These are phyloP conservation scores for Sardina pilchardus DNA, from an alignment of 2,113 vertebrate genomes.

Conservation along the genomic window DNA sequence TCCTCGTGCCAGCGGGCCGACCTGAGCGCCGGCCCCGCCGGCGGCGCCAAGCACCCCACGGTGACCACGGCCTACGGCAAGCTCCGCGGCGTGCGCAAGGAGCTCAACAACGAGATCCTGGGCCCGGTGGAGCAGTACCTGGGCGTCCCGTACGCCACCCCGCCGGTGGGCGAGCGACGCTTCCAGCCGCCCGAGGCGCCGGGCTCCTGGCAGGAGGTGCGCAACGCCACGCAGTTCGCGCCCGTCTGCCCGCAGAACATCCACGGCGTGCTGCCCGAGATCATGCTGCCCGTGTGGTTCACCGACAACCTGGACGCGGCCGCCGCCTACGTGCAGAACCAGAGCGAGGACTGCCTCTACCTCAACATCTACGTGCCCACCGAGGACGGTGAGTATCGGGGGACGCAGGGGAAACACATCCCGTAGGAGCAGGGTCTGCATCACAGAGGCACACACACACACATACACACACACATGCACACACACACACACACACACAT, in stretches of 20 bases:
- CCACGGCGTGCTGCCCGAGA: constrained; percentile 86
- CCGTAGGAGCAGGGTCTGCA: background rate
- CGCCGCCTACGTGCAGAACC: constrained; percentile 86
- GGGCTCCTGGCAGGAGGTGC: constrained; percentile 86
- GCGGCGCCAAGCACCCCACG: constrained; percentile 73
- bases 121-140: constrained; percentile 88
- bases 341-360: constrained; percentile 92
- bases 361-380: constrained; percentile 55
- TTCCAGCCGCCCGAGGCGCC: constrained; percentile 91
- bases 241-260: constrained; percentile 90
- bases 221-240: constrained; percentile 86
- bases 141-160: constrained; percentile 88
- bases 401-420: background rate
- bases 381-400: background rate
- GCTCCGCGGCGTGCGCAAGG: constrained; percentile 81
- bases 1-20: constrained; percentile 69
- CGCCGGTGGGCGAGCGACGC: constrained; percentile 82
- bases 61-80: constrained; percentile 86
- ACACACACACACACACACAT: background rate
- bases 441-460: background rate
- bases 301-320: constrained; percentile 90
- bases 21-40: constrained; percentile 64
- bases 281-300: constrained; percentile 94
- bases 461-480: background rate
- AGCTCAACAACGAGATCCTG: constrained; percentile 88